Base-by-base conservation (phyloP, 2,113 vertebrate species). In the Cebidichthys violaceus region DNA sequence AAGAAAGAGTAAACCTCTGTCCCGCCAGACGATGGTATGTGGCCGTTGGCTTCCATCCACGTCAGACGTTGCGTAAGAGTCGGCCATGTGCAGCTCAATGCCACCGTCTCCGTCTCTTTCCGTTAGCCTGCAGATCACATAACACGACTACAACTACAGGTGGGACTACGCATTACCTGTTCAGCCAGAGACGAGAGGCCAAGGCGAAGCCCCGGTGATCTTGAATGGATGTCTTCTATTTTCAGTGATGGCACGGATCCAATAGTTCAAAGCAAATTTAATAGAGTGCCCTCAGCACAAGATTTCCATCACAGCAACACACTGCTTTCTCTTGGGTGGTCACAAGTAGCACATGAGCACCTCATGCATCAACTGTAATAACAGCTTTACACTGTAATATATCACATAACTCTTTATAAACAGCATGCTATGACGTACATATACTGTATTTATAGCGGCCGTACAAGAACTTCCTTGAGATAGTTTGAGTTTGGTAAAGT, bases 31-130 rank as follows among this genome's bases (percentile, higher is more conserved):
- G 7, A 47, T 59, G 82, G 91, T 91, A 91, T 91, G 88, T 41
- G 47, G 66, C 83, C 55, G 35, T 70, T 83, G 70, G 59, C 90
- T 92, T 91, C 88, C 92, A 90, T 88, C 29, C 72, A 84, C 75
- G 87, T 91, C 90, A 89, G 41, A 45, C 62, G 33, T 87, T 89
- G 80, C 20, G 17, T 75, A 80, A 88, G 50, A 74, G 77, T 69
- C 74, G 0, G 3, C 35, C 33, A 54, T 35, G 31, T 62, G 52
- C 29, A 22, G 73, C 78, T 82, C 17, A 9, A 0, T 24, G 47
- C 45, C 78, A 62, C 66, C 43, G 18, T 64, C 57, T 64, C 75
- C 71, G 52, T 67, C 47, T 80, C 52, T 62, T 62, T 73, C 65
- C 11, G 35, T 71, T 33, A 20, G 64, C 67, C 66, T 41, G 41